A percentile compares a stretch with the other conserved stretches of the same genome.
Conservation (phyloP, 2,113 vertebrate species). For the Vulpes lagopus region DNA sequence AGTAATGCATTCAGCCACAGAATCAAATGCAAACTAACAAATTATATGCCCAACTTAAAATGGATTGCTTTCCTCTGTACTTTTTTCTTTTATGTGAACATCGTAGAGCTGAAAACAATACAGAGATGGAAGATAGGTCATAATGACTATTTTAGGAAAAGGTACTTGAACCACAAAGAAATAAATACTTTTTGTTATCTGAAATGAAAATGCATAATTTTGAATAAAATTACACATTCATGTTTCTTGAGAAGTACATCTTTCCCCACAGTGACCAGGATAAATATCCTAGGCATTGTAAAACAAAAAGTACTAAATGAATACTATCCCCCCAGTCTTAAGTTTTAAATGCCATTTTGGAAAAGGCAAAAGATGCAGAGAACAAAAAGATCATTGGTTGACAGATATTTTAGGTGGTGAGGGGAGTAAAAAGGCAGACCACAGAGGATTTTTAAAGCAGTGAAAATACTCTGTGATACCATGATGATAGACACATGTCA, state of each 20-base stretch:
- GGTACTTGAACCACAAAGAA: not conserved
- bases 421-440: not conserved
- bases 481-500: not conserved
- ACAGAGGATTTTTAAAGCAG: not conserved
- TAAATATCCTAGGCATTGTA: not conserved
- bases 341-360: not conserved
- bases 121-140: not conserved
- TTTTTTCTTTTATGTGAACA: not conserved
- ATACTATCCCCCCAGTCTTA: not conserved
- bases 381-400: not conserved
- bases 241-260: not conserved
- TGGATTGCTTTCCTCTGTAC: not conserved
- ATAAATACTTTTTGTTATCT: not conserved
- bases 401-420: not conserved
- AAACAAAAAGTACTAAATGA: not conserved
- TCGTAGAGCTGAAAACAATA: not conserved
- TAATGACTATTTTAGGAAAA: not conserved
- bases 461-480: not conserved
- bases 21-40: not conserved
- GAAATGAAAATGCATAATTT: not conserved
- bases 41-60: fast-evolving
- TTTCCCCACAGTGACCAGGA: not conserved
- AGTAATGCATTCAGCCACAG: slow-evolving; percentile 30
- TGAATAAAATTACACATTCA: not conserved
- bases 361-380: not conserved